These are phyloP conservation scores for Pyrrhia umbra DNA, from an alignment of 2,888 invertebrate genomes.

Conservation along the genomic window DNA sequence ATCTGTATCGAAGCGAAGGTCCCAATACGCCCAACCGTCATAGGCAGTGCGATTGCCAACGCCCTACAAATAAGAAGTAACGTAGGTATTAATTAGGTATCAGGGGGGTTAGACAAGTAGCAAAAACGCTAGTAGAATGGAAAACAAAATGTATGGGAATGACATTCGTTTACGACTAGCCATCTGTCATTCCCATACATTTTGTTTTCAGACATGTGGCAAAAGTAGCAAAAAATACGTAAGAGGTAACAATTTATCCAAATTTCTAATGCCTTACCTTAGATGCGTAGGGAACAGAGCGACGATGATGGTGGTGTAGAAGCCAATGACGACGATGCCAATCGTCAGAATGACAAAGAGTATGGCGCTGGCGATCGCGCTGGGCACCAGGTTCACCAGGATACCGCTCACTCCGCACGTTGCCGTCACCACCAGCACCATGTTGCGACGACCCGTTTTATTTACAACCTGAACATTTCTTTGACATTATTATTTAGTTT, in stretches of 20 bases:
- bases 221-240: not conserved
- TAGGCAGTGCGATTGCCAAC: slow-evolving; percentile 90
- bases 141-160: not conserved
- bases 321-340: slow-evolving; percentile 83
- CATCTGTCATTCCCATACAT: too few relatives aligned
- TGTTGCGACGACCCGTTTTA: slow-evolving; percentile 88
- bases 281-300: slow-evolving; percentile 89
- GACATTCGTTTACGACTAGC: too few relatives aligned
- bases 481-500: too few relatives aligned
- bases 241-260: not conserved
- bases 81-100: too few relatives aligned
- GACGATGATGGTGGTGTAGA: slow-evolving; percentile 88
- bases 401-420: slow-evolving; percentile 89
- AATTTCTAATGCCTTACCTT: slow-evolving; percentile 65
- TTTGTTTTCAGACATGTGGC: too few relatives aligned
- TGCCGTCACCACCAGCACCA: slow-evolving; percentile 80
- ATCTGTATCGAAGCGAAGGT: slow-evolving; percentile 90
- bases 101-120: not conserved
- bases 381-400: slow-evolving; percentile 90
- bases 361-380: slow-evolving; percentile 89
- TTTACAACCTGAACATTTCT: slow-evolving; percentile 62
- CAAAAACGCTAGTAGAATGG: not conserved
- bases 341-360: slow-evolving; percentile 82
- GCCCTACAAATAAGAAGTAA: slow-evolving; percentile 83
- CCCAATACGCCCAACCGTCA: slow-evolving; percentile 90